Conservation (phyloP, 2,797 vertebrate species). For the Diglossa cyanea region DNA sequence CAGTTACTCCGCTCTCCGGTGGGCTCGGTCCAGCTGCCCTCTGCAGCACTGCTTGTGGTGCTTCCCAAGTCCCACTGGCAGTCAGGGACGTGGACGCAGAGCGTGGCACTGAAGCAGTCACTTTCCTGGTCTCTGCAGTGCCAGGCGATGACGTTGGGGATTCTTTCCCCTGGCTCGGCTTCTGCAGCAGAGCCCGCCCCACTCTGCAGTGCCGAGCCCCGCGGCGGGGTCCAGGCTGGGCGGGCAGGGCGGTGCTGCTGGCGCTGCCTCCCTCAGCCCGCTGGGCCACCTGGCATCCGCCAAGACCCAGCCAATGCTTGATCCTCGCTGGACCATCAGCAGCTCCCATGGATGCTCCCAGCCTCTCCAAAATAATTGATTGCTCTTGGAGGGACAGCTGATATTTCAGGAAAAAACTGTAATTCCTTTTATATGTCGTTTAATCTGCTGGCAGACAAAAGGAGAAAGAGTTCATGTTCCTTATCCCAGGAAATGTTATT, state of each 20-base stretch:
- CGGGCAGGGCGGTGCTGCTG: background rate
- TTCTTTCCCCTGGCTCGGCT: background rate
- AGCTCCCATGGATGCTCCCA: background rate
- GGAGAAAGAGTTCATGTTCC: background rate
- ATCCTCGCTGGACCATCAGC: background rate
- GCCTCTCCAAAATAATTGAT: background rate
- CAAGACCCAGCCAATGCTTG: fast-evolving
- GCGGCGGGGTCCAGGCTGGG: background rate
- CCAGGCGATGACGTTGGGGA: fast-evolving
- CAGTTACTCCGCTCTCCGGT: fast-evolving
- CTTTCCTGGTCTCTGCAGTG: background rate
- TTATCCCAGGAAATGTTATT: background rate
- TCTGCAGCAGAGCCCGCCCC: background rate
- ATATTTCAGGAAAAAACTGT: background rate
- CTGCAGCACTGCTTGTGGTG: fast-evolving
- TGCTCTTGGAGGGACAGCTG: background rate
- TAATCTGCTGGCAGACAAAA: background rate
- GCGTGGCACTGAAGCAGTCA: fast-evolving
- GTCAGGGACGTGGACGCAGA: fast-evolving
- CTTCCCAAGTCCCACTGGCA: fast-evolving
- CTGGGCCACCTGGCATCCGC: background rate
- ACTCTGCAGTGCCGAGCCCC: background rate
- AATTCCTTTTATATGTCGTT: background rate
- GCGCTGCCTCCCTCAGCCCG: background rate
- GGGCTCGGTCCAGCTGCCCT: fast-evolving